Percentiles rank a stretch among this genome's conserved stretches.
Evolutionary conservation across 2,888 invertebrate species (phyloP).

Genomic region (Pseudoips prasinana): DNA sequence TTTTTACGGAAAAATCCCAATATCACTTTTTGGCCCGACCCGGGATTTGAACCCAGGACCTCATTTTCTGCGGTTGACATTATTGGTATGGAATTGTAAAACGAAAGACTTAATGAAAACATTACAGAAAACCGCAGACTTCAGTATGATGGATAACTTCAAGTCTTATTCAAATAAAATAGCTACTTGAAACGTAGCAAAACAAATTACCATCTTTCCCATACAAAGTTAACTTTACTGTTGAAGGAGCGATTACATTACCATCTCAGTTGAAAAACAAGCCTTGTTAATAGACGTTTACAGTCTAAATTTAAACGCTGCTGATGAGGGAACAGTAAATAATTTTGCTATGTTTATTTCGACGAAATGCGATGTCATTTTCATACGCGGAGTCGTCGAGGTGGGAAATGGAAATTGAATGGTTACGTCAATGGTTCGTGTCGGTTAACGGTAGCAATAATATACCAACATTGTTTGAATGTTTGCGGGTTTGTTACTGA

Average conservation of each 20-base stretch:
- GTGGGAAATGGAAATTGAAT: constrained; percentile 41
- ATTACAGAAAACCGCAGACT: no score
- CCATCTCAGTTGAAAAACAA: constrained; percentile 3
- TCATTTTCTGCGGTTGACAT: no score
- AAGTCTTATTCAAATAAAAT: not conserved
- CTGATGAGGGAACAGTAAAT: constrained; percentile 1
- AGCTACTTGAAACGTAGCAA: constrained; percentile 14
- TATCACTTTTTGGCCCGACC: no score
- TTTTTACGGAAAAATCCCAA: no score
- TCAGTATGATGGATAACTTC: no score
- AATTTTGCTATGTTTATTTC: constrained; percentile 21
- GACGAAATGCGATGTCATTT: constrained; percentile 34
- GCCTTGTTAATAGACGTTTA: constrained; percentile 4
- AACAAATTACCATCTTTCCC: constrained; percentile 20
- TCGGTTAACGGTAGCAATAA: constrained; percentile 10
- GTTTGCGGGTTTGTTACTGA: no score
- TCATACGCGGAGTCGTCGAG: constrained; percentile 28
- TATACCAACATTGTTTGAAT: no score
- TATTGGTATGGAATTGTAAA: no score
- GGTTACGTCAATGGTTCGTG: constrained; percentile 24
- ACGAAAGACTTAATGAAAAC: no score
- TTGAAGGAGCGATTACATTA: constrained; percentile 1
- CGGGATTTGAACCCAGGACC: no score
- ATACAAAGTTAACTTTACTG: constrained; percentile 10
- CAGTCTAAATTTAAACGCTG: constrained; percentile 1